Evolutionary conservation across 2,888 invertebrate species (phyloP).

Genomic region (Pollenia labialis): DNA sequence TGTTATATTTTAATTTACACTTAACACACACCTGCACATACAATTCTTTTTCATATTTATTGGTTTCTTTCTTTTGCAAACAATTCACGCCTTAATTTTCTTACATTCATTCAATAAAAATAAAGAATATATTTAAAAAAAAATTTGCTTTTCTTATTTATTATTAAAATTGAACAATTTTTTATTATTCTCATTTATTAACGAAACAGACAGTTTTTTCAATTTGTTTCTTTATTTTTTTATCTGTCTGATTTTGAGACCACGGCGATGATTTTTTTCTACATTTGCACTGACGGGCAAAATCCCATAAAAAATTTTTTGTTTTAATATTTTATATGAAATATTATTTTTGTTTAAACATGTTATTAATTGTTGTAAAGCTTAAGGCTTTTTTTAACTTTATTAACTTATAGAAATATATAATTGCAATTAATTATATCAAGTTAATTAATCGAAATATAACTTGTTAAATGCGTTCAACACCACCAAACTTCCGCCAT

Average conservation of each 20-base stretch:
- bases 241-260: conserved; percentile 63
- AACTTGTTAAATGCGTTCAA: conserved; percentile 69
- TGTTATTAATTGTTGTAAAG: conserved; percentile 8
- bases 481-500: conserved; percentile 72
- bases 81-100: conserved; percentile 72
- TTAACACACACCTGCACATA: conserved; percentile 46
- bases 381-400: conserved; percentile 14
- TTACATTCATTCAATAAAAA: conserved; percentile 26
- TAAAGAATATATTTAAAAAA: not conserved
- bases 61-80: conserved; percentile 67
- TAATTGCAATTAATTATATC: conserved; percentile 34
- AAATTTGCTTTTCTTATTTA: conserved; percentile 4
- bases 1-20: conserved; percentile 51
- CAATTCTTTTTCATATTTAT: conserved; percentile 60
- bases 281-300: conserved; percentile 49
- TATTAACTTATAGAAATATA: conserved; percentile 13
- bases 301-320: conserved; percentile 21
- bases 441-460: conserved; percentile 54
- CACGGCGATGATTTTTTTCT: conserved; percentile 66
- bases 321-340: conserved; percentile 3
- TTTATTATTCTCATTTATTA: not conserved
- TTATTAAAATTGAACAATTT: conserved; percentile 4
- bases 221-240: conserved; percentile 21
- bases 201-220: not conserved
- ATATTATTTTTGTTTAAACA: not conserved